Evolutionary conservation across 2,113 vertebrate species (phyloP), one percentile per base, ranked within the genome.

Genomic region (Perognathus longimembris): DNA sequence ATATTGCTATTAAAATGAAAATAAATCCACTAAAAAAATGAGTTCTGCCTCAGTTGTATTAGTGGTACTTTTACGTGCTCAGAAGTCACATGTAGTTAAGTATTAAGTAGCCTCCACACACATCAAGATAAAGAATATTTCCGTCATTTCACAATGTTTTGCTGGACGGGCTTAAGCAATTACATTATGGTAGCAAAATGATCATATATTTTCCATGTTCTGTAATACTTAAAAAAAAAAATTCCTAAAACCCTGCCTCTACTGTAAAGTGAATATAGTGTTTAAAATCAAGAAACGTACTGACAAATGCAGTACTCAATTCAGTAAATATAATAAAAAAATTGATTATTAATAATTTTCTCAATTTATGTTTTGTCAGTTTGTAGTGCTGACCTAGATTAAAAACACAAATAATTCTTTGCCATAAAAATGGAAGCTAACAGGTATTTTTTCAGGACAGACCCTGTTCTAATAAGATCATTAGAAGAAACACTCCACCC

Each of bases 371-470:
- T 57, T 76, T 77, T 17, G 45, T 85, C 38, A 85, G 36, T 54
- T 66, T 86, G 42, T 4, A 38, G 67, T 34, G 84, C 36, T 50
- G 42, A 78, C 24, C 20, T 40, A 83, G 14, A 26, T 54, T 85
- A 61, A 88, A 78, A 69, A 57, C 66, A 21, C 24, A 66, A 89
- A 22, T 75, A 71, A 79, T 87, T 91, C 42, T 77, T 85, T 88
- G 70, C 20, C n/a, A 89, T 94, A 84, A 87, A 95, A 82, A 93
- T 64, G 10, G 30, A 95, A 88, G 38, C 76, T 90, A 78, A 78
- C 32, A 90, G 66, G 79, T 38, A 54, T 26, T 50, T 75, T 92
- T 92, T 74, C 24, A 92, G 79, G 42, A 40, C 24, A 70, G 26
- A 92, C 28, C 87, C 45, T 93, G 5, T 70, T 81, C 34, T 84